Evolutionary conservation across 2,113 vertebrate genomes (phyloP), one percentile per base, ranked within the genome.

Genomic region (Ammodytes dubius): DNA sequence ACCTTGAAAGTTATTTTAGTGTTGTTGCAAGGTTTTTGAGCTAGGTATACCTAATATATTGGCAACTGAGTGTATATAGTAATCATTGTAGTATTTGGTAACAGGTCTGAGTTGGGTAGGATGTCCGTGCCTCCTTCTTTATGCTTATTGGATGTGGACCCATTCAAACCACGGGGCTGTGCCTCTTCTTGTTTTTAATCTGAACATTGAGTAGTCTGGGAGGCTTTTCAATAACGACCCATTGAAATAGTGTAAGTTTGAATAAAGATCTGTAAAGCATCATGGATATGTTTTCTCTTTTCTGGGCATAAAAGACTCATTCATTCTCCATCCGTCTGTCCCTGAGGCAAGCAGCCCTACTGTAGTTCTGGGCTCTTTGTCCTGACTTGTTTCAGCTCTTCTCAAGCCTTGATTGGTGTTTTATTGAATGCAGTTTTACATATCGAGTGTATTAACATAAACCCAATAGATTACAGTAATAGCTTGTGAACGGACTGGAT

Each of bases 251-350:
- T 79, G 14, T 1, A 4, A 66, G 75, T 39, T 0, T 66, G 54
- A 53, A 58, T 6, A 4, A 43, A 66, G 77, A 81, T 81, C 68
- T 87, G 77, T 47, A 69, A 81, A 77, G 4, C 50, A 77, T 81
- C 50, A 69, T 14, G 1, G 37, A 68, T 37, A 7, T 39, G 37
- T 57, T 81, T 72, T 72, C 42, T 52, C 59, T 71, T 37, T 58
- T 50, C 10, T 15, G 59, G 42, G 61, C 59, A 72, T 72, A 10
- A 74, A 66, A 67, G 67, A 37, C 60, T 64, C 13, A 11, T 61
- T 76, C 7, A 50, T 52, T 47, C 15, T 39, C 39, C 3, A 37
- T 46, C 7, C 10, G 1, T 46, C 19, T 27, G 0, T 37, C 15
- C 40, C 17, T n/a, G 3, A 12, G 19, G n/a, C 49, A 10, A 3